Evolutionary conservation across 2,888 invertebrate species (phyloP), one percentile per base, ranked within the genome.

Genomic region (Taenaris catops): DNA sequence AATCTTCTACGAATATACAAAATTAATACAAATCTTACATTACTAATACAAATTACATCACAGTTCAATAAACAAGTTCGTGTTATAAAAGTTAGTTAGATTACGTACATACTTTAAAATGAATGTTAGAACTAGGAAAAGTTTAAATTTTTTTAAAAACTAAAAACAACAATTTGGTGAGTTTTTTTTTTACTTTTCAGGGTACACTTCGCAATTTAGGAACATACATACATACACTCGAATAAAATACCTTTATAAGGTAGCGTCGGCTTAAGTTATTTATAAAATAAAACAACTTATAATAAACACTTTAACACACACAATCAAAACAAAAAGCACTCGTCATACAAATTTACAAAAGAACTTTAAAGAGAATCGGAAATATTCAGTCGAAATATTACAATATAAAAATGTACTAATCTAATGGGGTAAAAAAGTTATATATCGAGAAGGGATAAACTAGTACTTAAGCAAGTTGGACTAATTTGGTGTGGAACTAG

Each of bases 11-110:
- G 73, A 83, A 84, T 86, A 81, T 86, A 86, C 86, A 86, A 84
- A 86, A 83, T 78, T 73, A 84, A 80, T 81, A 81, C 69, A 83
- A 73, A 64, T 47, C 80, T 83, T 84, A 83, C 57, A 46, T 61
- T 80, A 79, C 78, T 83, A 86, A 86, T 86, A 86, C 83, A 63
- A 86, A 81, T 83, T 79, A 84, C 86, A 86, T 86, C 86, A 86
- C 86, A 86, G 86, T 86, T 86, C 80, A 84, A 55, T 84, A 84
- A 84, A 84, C 65, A 86, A 80, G 78, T 80, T 80, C 80, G 70
- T 70, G 53, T 59, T 64, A 62, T 36, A 41, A 70, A 64, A 67
- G 66, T 71, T 74, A 75, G 64, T 72, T n/a, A n/a, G n/a, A n/a
- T n/a, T n/a, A n/a, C n/a, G 67, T 73, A 73, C 71, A 72, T 69